phyloP scores from a whole-genome alignment of 1,140 invertebrate genomes.

The Plectus sambesii region DNA sequence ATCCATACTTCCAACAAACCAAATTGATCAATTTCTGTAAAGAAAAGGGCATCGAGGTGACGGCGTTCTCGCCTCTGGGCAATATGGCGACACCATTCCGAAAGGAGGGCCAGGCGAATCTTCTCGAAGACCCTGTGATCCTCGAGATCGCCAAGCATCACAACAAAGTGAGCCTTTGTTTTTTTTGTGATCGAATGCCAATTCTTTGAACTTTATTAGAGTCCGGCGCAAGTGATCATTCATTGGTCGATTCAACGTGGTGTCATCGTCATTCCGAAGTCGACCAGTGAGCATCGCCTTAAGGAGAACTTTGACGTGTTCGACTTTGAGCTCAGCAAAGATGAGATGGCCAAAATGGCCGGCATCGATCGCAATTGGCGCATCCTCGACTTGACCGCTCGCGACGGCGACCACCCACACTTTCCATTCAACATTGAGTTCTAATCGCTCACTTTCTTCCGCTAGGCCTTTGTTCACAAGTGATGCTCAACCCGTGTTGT shows the following conservation, averaged over 20 bases:
- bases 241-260: constrained; percentile 62
- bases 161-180: constrained; percentile 15
- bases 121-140: constrained; percentile 19
- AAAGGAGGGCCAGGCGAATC: constrained; percentile 25
- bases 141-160: constrained; percentile 15
- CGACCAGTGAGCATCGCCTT: constrained; percentile 58
- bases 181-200: not conserved
- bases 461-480: too few relatives aligned
- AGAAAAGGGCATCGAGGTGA: constrained; percentile 57
- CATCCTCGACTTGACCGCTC: constrained; percentile 22
- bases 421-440: too few relatives aligned
- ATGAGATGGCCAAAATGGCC: constrained; percentile 56
- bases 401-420: constrained; percentile 26
- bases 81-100: constrained; percentile 50
- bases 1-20: constrained; percentile 69
- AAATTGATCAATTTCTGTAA: constrained; percentile 62
- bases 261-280: constrained; percentile 65
- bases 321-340: constrained; percentile 57
- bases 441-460: too few relatives aligned
- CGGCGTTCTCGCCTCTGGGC: constrained; percentile 68
- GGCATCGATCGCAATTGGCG: constrained; percentile 15
- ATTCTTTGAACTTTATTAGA: too few relatives aligned
- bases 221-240: constrained; percentile 60
- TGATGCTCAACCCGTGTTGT: too few relatives aligned
- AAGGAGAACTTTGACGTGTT: constrained; percentile 62